Evolutionary conservation across 2,888 invertebrate species (phyloP).

Genomic region (Eristalinus sepulchralis): DNA sequence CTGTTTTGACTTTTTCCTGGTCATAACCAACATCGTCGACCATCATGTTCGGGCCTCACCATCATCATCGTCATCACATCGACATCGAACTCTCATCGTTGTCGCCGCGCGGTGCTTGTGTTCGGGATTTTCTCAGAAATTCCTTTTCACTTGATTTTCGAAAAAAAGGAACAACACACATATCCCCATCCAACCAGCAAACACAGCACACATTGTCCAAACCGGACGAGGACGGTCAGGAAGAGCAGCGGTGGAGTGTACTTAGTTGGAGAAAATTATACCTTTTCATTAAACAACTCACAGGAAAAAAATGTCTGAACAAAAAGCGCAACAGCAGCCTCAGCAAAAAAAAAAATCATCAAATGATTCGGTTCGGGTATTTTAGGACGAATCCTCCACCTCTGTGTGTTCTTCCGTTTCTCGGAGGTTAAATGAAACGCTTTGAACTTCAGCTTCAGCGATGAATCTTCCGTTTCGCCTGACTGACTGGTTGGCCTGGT

Average conservation of each 20-base stretch:
- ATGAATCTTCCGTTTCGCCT: conserved; percentile 3
- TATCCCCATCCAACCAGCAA: conserved; percentile 27
- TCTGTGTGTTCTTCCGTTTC: conserved; percentile 8
- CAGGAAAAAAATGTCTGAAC: not conserved
- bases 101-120: conserved; percentile 1
- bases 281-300: conserved; percentile 61
- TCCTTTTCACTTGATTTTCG: conserved; percentile 65
- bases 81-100: too few species aligned
- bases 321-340: not conserved
- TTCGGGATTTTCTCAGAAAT: conserved; percentile 65
- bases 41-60: not conserved
- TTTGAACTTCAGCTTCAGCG: conserved; percentile 60
- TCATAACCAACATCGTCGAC: conserved; percentile 18
- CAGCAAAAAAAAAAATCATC: conserved; percentile 5
- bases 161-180: conserved; percentile 36
- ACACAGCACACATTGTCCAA: conserved; percentile 12
- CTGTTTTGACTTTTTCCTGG: conserved; percentile 54
- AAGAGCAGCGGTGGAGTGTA: conserved; percentile 8
- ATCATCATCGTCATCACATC: conserved; percentile 1
- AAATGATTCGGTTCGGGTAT: conserved; percentile 47
- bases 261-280: conserved; percentile 61
- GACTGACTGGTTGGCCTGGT: not conserved
- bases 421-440: conserved; percentile 65
- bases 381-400: conserved; percentile 54
- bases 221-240: conserved; percentile 35